Percentiles rank a stretch among this genome's conserved stretches.
These are phyloP conservation scores for Semotilus atromaculatus DNA, from an alignment of 2,797 vertebrate species.

Conservation along the genomic window DNA sequence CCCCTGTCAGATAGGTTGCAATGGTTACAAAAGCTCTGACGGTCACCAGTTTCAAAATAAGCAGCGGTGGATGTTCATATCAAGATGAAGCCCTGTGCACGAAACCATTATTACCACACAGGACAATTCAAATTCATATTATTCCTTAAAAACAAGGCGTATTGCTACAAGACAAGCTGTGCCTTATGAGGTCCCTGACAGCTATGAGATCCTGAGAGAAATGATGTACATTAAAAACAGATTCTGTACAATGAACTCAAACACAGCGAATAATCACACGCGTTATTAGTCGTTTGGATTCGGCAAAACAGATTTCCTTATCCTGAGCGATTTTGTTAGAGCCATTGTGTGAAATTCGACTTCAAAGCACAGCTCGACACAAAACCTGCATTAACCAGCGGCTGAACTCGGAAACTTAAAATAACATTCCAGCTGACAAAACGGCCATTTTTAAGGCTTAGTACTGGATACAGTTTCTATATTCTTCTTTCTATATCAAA, in stretches of 20 bases:
- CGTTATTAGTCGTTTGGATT: slow-evolving; percentile 7
- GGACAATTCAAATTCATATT: slow-evolving; percentile 19
- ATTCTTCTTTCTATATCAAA: slow-evolving; percentile 43
- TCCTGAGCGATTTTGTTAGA: neutral
- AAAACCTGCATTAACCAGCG: slow-evolving; percentile 49
- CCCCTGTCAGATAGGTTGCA: neutral
- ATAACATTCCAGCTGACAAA: slow-evolving; percentile 40
- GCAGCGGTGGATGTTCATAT: neutral
- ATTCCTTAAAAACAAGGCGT: neutral
- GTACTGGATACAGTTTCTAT: slow-evolving; percentile 23
- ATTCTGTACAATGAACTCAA: slow-evolving; percentile 9
- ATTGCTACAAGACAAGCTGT: slow-evolving; percentile 9
- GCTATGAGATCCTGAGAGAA: slow-evolving; percentile 21
- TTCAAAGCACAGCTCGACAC: slow-evolving; percentile 14
- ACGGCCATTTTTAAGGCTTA: slow-evolving; percentile 25
- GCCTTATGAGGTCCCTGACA: slow-evolving; percentile 7
- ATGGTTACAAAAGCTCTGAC: neutral
- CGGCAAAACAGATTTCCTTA: slow-evolving; percentile 7
- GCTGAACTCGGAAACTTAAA: slow-evolving; percentile 48
- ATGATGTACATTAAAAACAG: slow-evolving; percentile 23
- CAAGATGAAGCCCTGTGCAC: neutral
- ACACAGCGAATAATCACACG: slow-evolving; percentile 14
- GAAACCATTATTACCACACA: neutral
- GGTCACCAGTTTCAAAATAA: neutral
- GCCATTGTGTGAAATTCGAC: slow-evolving; percentile 7